phyloP scores from a whole-genome alignment of 2,797 vertebrate genomes.

The Acrocephalus scirpaceus region DNA sequence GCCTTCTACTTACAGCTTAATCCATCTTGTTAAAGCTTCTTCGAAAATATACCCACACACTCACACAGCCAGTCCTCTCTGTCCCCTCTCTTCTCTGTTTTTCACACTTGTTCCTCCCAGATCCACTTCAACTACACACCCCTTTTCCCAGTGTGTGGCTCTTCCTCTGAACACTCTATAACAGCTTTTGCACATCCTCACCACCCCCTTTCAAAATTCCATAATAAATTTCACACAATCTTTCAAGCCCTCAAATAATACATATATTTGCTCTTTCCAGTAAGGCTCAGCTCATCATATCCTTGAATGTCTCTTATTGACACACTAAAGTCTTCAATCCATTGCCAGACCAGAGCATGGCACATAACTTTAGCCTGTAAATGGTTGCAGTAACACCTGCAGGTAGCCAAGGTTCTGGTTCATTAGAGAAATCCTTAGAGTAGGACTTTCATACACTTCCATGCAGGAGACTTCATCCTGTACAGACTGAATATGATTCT shows the following conservation, averaged over 20 bases:
- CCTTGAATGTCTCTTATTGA: background rate
- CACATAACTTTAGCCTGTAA: background rate
- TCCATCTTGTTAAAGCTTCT: background rate
- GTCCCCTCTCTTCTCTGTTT: background rate
- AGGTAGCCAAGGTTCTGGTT: background rate
- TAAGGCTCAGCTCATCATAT: background rate
- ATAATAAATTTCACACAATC: background rate
- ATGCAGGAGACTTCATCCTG: background rate
- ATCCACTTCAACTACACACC: background rate
- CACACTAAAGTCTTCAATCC: background rate
- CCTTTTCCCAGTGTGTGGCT: fast-evolving
- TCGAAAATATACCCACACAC: background rate
- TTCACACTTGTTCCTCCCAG: fast-evolving
- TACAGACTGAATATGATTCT: background rate
- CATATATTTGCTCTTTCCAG: background rate
- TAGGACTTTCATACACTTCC: background rate
- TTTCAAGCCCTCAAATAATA: background rate
- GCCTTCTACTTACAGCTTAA: background rate
- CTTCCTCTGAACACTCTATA: background rate
- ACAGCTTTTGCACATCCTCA: background rate
- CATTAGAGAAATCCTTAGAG: background rate
- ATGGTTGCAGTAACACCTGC: background rate
- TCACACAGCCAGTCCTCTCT: background rate
- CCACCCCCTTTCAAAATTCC: background rate
- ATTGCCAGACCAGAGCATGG: background rate